A percentile compares a stretch with the other conserved stretches of the same genome.
phyloP scores from a whole-genome alignment of 2,888 invertebrate genomes.

The Pollenia labialis region DNA sequence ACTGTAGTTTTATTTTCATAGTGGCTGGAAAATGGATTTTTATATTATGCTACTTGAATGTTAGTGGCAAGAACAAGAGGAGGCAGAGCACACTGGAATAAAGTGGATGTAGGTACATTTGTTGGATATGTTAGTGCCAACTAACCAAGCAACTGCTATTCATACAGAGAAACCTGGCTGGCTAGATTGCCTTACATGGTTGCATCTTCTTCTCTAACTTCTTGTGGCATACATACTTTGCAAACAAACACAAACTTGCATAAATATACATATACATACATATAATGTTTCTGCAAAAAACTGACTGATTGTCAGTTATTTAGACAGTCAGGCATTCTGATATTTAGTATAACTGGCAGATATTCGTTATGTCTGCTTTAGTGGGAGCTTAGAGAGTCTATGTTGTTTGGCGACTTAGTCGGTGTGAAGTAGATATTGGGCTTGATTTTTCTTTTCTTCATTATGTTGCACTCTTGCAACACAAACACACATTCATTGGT shows the following conservation, averaged over 20 bases:
- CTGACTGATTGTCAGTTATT: conserved; percentile 34
- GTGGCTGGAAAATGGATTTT: conserved; percentile 35
- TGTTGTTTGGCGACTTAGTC: conserved; percentile 39
- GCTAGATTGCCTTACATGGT: conserved; percentile 38
- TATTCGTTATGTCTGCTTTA: conserved; percentile 46
- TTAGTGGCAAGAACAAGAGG: background rate
- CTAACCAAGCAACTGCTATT: conserved; percentile 1
- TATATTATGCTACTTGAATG: conserved; percentile 55
- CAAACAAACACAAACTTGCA: background rate
- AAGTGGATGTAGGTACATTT: background rate
- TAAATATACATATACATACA: background rate
- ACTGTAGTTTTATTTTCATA: conserved; percentile 20
- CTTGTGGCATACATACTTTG: conserved; percentile 34
- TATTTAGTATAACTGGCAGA: conserved; percentile 14
- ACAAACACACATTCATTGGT: conserved; percentile 19
- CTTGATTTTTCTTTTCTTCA: conserved; percentile 1
- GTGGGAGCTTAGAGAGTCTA: conserved; percentile 40
- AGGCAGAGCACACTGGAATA: background rate
- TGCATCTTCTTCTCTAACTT: conserved; percentile 31
- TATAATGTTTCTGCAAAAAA: background rate
- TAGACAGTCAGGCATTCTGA: conserved; percentile 28
- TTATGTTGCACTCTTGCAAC: conserved; percentile 29
- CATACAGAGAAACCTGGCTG: conserved; percentile 24
- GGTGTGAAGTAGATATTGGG: conserved; percentile 52
- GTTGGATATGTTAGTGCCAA: conserved; percentile 37